Percentiles rank a stretch among this genome's conserved stretches.
phyloP scores from a whole-genome alignment of 2,113 vertebrate species.

The Ceyx margarethae region DNA sequence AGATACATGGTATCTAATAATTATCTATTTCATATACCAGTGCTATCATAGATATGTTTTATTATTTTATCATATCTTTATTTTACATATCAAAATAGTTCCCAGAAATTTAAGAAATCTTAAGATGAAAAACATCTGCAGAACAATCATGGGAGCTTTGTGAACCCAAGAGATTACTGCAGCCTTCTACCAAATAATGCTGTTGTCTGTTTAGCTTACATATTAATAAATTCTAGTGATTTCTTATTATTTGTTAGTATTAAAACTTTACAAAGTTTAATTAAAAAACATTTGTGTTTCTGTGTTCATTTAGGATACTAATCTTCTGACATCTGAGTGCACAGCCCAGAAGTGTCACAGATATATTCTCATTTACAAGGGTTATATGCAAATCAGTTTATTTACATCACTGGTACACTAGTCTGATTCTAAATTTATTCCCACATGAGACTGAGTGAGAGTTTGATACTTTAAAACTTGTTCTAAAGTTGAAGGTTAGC shows the following conservation, averaged over 20 bases:
- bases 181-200: background rate
- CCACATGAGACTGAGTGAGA: background rate
- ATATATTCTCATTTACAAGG: background rate
- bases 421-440: background rate
- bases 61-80: background rate
- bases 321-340: background rate
- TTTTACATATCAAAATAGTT: background rate
- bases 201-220: conserved; percentile 22
- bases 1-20: background rate
- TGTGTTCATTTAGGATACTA: background rate
- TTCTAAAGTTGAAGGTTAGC: background rate
- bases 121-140: background rate
- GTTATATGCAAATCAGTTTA: background rate
- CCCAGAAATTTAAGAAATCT: background rate
- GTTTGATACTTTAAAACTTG: background rate
- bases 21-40: background rate
- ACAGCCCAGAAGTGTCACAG: background rate
- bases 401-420: background rate
- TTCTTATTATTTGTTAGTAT: conserved; percentile 13
- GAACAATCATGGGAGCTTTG: background rate
- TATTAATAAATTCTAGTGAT: conserved; percentile 3
- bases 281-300: background rate
- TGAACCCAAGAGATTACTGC: background rate
- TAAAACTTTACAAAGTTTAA: conserved; percentile 28
- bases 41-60: background rate